phyloP scores from a whole-genome alignment of 2,888 invertebrate genomes.

The Oscheius sp. region DNA sequence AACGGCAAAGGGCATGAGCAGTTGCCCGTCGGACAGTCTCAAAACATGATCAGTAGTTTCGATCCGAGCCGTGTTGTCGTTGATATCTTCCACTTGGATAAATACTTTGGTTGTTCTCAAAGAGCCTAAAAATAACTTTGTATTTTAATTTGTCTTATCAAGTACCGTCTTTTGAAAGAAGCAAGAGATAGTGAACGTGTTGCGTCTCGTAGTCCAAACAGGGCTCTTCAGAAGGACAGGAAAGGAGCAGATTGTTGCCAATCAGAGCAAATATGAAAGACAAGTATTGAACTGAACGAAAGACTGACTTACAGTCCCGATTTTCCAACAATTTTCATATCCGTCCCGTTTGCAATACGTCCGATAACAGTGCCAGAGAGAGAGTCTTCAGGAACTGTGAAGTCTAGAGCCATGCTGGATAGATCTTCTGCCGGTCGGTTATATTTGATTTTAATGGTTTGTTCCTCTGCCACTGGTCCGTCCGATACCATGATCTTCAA shows the following conservation, averaged over 20 bases:
- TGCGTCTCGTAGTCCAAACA: conserved; percentile 35
- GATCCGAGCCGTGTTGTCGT: conserved; percentile 51
- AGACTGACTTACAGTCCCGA: conserved; percentile 15
- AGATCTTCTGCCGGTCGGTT: neutral
- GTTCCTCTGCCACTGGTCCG: conserved; percentile 1
- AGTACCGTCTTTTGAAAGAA: conserved; percentile 41
- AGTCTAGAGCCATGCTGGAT: neutral
- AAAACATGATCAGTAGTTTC: conserved; percentile 53
- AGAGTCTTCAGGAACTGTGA: conserved; percentile 24
- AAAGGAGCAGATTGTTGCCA: conserved; percentile 48
- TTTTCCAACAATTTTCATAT: conserved; percentile 29
- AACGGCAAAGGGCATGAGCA: conserved; percentile 54
- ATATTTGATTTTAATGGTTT: neutral
- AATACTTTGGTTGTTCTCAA: conserved; percentile 43
- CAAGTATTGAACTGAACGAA: neutral
- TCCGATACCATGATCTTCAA: neutral
- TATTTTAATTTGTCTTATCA: neutral
- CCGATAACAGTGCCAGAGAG: conserved; percentile 33
- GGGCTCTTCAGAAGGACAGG: conserved; percentile 51
- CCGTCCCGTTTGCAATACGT: conserved; percentile 1
- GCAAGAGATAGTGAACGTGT: conserved; percentile 33
- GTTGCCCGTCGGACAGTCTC: conserved; percentile 51
- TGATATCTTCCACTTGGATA: conserved; percentile 51
- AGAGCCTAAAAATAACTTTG: neutral
- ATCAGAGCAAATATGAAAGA: conserved; percentile 37